Evolutionary conservation across 2,888 invertebrate species (phyloP).

Genomic region (Aphidius colemani): DNA sequence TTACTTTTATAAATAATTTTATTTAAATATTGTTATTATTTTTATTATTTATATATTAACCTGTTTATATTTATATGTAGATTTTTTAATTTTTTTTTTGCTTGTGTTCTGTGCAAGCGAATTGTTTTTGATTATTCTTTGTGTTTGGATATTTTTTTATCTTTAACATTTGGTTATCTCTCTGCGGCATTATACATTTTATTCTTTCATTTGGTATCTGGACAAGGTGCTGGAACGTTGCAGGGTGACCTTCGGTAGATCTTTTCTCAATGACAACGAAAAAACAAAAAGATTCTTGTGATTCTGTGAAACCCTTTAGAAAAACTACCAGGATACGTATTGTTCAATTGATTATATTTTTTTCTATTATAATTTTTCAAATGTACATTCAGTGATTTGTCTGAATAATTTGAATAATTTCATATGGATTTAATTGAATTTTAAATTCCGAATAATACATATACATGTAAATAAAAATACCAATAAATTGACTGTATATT

Average conservation of each 20-base stretch:
- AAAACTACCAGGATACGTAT: constrained; percentile 15
- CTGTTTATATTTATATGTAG: neutral
- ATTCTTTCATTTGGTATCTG: constrained; percentile 16
- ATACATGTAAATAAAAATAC: too few species aligned
- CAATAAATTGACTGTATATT: too few species aligned
- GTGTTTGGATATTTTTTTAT: too few species aligned
- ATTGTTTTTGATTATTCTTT: too few species aligned
- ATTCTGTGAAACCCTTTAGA: constrained; percentile 3
- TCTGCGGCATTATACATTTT: neutral
- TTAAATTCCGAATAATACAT: neutral
- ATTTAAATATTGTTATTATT: constrained; percentile 13
- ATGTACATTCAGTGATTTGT: neutral
- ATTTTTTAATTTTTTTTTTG: constrained; percentile 1
- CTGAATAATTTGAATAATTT: neutral
- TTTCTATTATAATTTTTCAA: neutral
- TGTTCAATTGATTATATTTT: neutral
- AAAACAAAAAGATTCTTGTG: constrained; percentile 13
- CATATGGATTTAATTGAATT: neutral
- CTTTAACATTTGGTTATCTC: too few species aligned
- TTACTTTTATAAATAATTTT: constrained; percentile 9
- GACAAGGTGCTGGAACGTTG: constrained; percentile 28
- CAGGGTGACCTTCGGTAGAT: constrained; percentile 23
- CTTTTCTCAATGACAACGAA: constrained; percentile 23
- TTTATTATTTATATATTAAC: constrained; percentile 12
- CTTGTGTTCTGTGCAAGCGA: too few species aligned